phyloP scores from a whole-genome alignment of 2,113 vertebrate species.

The Pelvicachromis taeniatus region DNA sequence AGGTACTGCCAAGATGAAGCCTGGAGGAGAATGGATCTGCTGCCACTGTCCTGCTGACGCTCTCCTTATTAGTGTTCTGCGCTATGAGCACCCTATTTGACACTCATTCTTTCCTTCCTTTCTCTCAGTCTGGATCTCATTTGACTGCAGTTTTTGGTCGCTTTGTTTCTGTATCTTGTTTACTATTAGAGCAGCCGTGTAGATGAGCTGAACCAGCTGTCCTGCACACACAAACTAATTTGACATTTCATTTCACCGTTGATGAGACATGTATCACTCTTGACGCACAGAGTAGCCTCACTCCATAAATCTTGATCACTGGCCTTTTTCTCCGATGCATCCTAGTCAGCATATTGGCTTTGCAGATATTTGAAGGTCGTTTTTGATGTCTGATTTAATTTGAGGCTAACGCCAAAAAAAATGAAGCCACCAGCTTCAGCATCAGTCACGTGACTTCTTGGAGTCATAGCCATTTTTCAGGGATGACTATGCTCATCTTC shows the following conservation, averaged over 20 bases:
- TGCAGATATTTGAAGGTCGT: constrained; percentile 58
- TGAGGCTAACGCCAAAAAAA: constrained; percentile 52
- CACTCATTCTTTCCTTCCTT: constrained; percentile 1
- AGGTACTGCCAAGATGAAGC: constrained; percentile 57
- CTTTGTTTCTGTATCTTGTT: not conserved
- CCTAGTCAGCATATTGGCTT: constrained; percentile 35
- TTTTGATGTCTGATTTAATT: constrained; percentile 48
- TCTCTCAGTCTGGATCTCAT: not conserved
- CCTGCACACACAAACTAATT: constrained; percentile 22
- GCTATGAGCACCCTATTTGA: constrained; percentile 50
- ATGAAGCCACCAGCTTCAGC: constrained; percentile 35
- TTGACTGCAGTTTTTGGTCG: not conserved
- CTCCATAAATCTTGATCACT: constrained; percentile 55
- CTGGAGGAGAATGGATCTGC: constrained; percentile 64
- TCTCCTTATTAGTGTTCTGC: constrained; percentile 61
- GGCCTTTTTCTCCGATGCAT: constrained; percentile 34
- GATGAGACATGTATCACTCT: constrained; percentile 45
- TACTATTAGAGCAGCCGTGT: not conserved
- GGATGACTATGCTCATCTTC: constrained; percentile 13
- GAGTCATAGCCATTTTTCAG: constrained; percentile 26
- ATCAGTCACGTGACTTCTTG: not conserved
- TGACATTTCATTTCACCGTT: constrained; percentile 50
- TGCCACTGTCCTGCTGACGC: constrained; percentile 51
- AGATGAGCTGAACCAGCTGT: not conserved
- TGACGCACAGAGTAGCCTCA: constrained; percentile 27